Percentiles rank a stretch among this genome's conserved stretches.
Evolutionary conservation across 2,797 vertebrate genomes (phyloP).

Genomic region (Chrosomus eos): DNA sequence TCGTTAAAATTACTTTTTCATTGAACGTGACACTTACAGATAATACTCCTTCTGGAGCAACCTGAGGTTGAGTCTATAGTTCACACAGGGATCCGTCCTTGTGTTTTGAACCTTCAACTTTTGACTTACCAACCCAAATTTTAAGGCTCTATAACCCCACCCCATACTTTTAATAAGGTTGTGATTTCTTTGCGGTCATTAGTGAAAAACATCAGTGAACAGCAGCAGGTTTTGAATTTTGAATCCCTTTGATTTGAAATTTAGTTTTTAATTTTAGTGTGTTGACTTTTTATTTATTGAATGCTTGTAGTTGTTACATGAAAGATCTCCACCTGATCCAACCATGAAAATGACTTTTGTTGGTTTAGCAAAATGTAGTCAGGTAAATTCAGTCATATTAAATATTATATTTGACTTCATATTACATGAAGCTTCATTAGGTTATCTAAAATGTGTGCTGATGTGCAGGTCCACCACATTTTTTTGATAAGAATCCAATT

Average conservation of each 20-base stretch:
- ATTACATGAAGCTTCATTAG: neutral
- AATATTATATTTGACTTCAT: neutral
- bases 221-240: neutral
- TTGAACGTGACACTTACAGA: neutral
- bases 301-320: neutral
- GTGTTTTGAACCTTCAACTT: neutral
- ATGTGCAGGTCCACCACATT: neutral
- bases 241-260: neutral
- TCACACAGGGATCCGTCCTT: neutral
- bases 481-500: neutral
- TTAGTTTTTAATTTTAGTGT: neutral
- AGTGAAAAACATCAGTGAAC: neutral
- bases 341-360: neutral
- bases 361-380: neutral
- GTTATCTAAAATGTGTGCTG: neutral
- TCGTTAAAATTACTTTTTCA: neutral
- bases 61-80: neutral
- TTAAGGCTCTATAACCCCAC: neutral
- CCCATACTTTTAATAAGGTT: conserved; percentile 3
- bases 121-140: neutral
- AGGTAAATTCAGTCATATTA: neutral
- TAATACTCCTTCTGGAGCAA: neutral
- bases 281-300: neutral
- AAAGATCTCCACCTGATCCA: neutral
- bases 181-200: conserved; percentile 1